Evolutionary conservation across 2,113 vertebrate genomes (phyloP).

Genomic region (Austrofundulus limnaeus): DNA sequence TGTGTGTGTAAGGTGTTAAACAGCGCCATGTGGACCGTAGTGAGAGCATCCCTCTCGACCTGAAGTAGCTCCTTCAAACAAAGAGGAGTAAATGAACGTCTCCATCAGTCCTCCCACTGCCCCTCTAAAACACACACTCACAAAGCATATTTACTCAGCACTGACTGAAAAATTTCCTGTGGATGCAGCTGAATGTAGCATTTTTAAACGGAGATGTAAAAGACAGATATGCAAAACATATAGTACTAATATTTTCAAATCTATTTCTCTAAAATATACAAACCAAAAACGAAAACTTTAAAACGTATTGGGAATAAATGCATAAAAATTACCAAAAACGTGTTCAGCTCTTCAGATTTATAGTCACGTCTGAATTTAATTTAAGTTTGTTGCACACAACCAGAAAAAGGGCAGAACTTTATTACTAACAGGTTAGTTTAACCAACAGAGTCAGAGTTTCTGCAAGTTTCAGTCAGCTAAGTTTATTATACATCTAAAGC

Average conservation of each 20-base stretch:
- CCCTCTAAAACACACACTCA: constrained; percentile 81
- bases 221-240: constrained; percentile 36
- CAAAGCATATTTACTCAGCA: constrained; percentile 68
- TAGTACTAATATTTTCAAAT: too few species aligned
- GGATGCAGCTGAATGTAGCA: constrained; percentile 22
- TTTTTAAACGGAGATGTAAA: constrained; percentile 17
- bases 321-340: too few species aligned
- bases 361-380: too few species aligned
- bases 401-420: too few species aligned
- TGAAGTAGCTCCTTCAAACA: constrained; percentile 89
- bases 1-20: constrained; percentile 69
- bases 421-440: too few species aligned
- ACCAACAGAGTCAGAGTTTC: too few species aligned
- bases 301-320: too few species aligned
- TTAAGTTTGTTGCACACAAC: too few species aligned
- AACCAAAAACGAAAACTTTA: too few species aligned
- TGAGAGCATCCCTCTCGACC: constrained; percentile 70
- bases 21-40: constrained; percentile 73
- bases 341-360: too few species aligned
- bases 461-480: too few species aligned
- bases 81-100: constrained; percentile 86
- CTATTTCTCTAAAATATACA: constrained; percentile 7
- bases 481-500: too few species aligned
- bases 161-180: constrained; percentile 32
- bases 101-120: constrained; percentile 87